Conservation (phyloP, 2,888 invertebrate genomes). For the Cordilura impudica region DNA sequence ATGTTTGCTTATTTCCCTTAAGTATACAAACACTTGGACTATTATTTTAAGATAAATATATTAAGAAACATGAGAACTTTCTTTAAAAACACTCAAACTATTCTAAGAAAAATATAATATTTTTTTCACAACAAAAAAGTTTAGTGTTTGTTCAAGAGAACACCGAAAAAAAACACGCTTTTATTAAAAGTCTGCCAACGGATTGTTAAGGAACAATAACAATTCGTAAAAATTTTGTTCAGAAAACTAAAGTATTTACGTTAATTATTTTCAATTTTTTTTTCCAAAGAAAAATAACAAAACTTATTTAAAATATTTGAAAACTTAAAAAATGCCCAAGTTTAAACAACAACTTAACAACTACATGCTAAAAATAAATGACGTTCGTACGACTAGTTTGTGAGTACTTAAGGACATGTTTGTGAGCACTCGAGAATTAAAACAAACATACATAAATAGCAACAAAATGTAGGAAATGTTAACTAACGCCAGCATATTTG, state of each 20-base stretch:
- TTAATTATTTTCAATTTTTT: no score
- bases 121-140: neutral
- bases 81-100: neutral
- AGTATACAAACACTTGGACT: neutral
- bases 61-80: constrained; percentile 5
- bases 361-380: no score
- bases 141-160: neutral
- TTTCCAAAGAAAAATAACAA: constrained; percentile 18
- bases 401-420: no score
- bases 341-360: no score
- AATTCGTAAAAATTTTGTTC: neutral
- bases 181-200: neutral
- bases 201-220: neutral
- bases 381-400: no score
- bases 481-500: no score
- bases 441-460: no score
- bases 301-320: neutral
- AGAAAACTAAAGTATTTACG: neutral
- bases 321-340: no score
- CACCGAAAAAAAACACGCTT: neutral
- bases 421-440: no score
- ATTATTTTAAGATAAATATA: constrained; percentile 12
- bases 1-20: neutral
- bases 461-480: no score
- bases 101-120: neutral